Evolutionary conservation across 1,140 invertebrate genomes (phyloP).

Genomic region (Caenorhabditis tropicalis): DNA sequence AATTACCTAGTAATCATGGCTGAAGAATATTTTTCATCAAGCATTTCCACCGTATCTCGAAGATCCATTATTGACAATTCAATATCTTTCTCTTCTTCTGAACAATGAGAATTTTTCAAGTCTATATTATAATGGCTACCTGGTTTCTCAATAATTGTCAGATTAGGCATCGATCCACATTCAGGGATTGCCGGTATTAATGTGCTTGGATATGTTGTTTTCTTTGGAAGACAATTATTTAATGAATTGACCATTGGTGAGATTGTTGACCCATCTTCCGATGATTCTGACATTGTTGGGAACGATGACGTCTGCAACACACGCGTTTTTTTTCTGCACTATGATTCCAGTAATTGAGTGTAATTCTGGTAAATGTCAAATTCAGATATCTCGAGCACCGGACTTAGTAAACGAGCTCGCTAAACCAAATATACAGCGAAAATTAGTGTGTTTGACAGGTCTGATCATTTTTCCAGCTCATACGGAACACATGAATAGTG

Average conservation of each 20-base stretch:
- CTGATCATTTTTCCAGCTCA: neutral
- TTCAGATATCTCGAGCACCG: neutral
- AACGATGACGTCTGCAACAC: slow-evolving; percentile 69
- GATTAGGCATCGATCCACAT: slow-evolving; percentile 17
- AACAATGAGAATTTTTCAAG: neutral
- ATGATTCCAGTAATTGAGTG: neutral
- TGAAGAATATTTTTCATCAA: slow-evolving; percentile 26
- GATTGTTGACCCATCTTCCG: slow-evolving; percentile 57
- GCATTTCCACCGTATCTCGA: neutral
- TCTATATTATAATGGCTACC: neutral
- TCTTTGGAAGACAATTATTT: slow-evolving; percentile 33
- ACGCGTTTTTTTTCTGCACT: neutral
- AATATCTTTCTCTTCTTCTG: neutral
- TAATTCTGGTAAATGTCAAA: neutral
- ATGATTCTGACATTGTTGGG: slow-evolving; percentile 64
- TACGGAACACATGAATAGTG: neutral
- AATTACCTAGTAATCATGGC: slow-evolving; percentile 4
- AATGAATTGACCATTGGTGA: slow-evolving; percentile 46
- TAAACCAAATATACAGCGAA: slow-evolving; percentile 6
- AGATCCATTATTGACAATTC: slow-evolving; percentile 35
- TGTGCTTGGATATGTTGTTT: neutral
- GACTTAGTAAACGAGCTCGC: neutral
- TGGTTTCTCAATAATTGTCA: neutral
- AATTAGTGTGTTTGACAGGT: slow-evolving; percentile 2
- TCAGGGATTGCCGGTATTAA: slow-evolving; percentile 29